A percentile compares a stretch with the other conserved stretches of the same genome.
phyloP scores from a whole-genome alignment of 2,113 vertebrate genomes.

The Suricata suricatta region DNA sequence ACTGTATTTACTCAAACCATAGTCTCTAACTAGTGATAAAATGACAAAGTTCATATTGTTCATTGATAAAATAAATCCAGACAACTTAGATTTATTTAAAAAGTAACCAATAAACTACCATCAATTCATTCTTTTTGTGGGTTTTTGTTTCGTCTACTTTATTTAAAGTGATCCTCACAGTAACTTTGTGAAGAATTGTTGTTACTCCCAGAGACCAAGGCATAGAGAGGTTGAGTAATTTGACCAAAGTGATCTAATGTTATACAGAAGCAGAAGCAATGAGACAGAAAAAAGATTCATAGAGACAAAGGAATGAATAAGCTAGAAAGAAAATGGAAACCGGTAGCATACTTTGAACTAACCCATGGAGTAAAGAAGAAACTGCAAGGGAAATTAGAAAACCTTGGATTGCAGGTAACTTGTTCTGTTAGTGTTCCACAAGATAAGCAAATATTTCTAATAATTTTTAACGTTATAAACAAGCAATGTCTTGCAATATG shows the following conservation, averaged over 20 bases:
- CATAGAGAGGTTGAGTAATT: background rate
- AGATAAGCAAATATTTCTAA: too few species aligned
- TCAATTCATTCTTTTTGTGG: background rate
- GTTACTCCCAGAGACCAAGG: background rate
- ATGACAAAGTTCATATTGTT: background rate
- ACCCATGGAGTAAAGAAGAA: background rate
- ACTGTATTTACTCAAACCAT: background rate
- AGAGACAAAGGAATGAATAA: background rate
- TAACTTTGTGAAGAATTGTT: background rate
- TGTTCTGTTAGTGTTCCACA: too few species aligned
- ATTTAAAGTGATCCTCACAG: background rate
- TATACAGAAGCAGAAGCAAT: background rate
- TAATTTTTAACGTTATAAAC: too few species aligned
- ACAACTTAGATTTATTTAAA: conserved; percentile 12
- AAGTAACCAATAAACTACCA: background rate
- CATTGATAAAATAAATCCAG: conserved; percentile 45
- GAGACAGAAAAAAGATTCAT: background rate
- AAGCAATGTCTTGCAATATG: too few species aligned
- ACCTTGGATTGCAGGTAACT: too few species aligned
- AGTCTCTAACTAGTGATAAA: conserved; percentile 12
- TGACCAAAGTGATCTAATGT: background rate
- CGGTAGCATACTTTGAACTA: background rate
- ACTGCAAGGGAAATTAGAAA: background rate
- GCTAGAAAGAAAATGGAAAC: background rate
- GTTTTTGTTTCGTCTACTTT: background rate